Evolutionary conservation across 2,888 invertebrate genomes (phyloP), one percentile per base, ranked within the genome.

Genomic region (Nezara viridula): DNA sequence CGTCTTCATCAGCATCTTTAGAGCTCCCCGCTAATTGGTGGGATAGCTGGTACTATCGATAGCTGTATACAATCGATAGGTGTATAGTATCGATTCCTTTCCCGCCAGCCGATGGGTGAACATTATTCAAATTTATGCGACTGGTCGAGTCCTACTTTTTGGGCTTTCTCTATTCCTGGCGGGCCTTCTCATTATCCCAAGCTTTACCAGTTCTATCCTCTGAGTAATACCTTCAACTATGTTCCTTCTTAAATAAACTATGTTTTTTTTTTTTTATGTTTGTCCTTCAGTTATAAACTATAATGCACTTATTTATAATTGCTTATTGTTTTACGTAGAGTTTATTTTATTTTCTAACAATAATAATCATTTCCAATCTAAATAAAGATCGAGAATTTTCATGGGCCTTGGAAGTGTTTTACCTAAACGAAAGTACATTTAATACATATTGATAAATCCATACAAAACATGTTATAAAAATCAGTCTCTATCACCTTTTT

Each of bases 101-200:
- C 40, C 81, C 24, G 19, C 24, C 3, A 73, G 32, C 44, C 44
- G 44, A 44, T 77, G 40, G 24, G 77, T 40, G 77, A 73, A 24
- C 27, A 77, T 81, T 81, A 81, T 81, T 81, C 81, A 81, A 81
- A 81, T 81, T 81, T 81, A 81, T 81, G 81, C 81, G 44, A 81
- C 81, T 81, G 81, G 81, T 81, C 81, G 81, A 81, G 81, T n/a
- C 81, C 81, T 47, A 81, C 81, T 81, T 81, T 81, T 81, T 81
- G 81, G 40, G 81, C 81, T 81, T 81, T 81, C 81, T 81, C 81
- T 81, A 81, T 73, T 37, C 66, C 37, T 37, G 32, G 37, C 32
- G 32, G 32, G 66, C 66, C 66, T 32, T n/a, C 81, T 47, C 44
- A 81, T 81, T 81, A 81, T 47, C 40, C 40, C 24, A 81, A n/a